Evolutionary conservation across 2,113 vertebrate species (phyloP).

Genomic region (Paradoxurus hermaphroditus): DNA sequence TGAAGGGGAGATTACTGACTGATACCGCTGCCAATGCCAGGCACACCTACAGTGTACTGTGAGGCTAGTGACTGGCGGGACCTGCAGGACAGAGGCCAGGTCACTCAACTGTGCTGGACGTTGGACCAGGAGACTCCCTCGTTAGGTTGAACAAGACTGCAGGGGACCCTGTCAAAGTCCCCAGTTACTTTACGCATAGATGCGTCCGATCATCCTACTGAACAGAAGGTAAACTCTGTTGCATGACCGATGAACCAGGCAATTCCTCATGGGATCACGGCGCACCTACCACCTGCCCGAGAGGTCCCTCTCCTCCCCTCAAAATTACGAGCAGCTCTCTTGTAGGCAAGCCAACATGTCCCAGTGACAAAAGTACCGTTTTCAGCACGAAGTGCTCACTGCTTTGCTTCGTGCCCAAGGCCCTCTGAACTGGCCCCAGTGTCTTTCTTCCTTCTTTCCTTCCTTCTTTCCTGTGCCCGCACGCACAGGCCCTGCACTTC

Average conservation of each 20-base stretch:
- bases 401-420: neutral
- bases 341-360: neutral
- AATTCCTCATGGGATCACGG: neutral
- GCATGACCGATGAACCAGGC: too few species aligned
- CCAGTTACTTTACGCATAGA: neutral
- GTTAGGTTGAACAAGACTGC: neutral
- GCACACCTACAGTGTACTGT: neutral
- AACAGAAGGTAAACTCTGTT: neutral
- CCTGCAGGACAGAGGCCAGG: neutral
- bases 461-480: too few species aligned
- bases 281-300: neutral
- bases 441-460: neutral
- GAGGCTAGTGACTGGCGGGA: neutral
- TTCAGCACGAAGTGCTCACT: neutral
- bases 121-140: neutral
- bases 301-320: neutral
- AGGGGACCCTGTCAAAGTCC: neutral
- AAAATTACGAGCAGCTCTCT: neutral
- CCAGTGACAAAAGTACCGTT: neutral
- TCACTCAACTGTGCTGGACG: neutral
- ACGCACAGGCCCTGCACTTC: neutral
- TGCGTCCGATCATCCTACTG: neutral
- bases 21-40: neutral
- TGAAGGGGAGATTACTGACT: neutral
- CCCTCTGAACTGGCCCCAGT: neutral